A percentile compares a stretch with the other conserved stretches of the same genome.
Evolutionary conservation across 2,113 vertebrate species (phyloP).

Genomic region (Takifugu bimaculatus): DNA sequence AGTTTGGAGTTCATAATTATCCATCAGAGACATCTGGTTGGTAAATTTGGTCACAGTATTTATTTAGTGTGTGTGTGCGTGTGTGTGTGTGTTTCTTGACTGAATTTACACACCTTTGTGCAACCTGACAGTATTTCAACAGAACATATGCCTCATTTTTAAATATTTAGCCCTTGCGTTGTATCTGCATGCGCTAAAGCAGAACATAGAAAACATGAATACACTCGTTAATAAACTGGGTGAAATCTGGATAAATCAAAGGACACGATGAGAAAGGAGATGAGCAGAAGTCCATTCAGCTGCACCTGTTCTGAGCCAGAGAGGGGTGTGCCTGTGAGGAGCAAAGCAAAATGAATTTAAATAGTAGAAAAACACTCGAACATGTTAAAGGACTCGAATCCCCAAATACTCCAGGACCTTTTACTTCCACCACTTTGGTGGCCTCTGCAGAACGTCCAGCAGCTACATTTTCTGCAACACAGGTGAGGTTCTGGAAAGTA

Average conservation of each 20-base stretch:
- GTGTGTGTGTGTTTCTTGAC: too few relatives aligned
- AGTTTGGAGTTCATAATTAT: not conserved
- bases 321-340: slow-evolving; percentile 7
- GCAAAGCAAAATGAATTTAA: not conserved
- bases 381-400: not conserved
- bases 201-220: not conserved
- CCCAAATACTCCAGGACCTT: slow-evolving; percentile 11
- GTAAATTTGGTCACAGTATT: too few relatives aligned
- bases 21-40: not conserved
- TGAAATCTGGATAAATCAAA: not conserved
- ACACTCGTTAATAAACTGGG: not conserved
- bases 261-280: slow-evolving; percentile 1
- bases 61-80: too few relatives aligned
- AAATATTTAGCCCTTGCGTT: too few relatives aligned
- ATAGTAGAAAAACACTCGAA: not conserved
- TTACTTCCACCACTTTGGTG: slow-evolving; percentile 49
- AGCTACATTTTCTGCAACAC: slow-evolving; percentile 41
- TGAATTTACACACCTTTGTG: too few relatives aligned
- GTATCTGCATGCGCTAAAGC: too few relatives aligned
- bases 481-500: slow-evolving; percentile 50
- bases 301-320: slow-evolving; percentile 25
- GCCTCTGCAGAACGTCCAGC: slow-evolving; percentile 26
- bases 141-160: too few relatives aligned
- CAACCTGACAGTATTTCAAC: too few relatives aligned
- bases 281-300: slow-evolving; percentile 2